Conservation (phyloP, 2,797 vertebrate genomes). For the Scarus forsteni region DNA sequence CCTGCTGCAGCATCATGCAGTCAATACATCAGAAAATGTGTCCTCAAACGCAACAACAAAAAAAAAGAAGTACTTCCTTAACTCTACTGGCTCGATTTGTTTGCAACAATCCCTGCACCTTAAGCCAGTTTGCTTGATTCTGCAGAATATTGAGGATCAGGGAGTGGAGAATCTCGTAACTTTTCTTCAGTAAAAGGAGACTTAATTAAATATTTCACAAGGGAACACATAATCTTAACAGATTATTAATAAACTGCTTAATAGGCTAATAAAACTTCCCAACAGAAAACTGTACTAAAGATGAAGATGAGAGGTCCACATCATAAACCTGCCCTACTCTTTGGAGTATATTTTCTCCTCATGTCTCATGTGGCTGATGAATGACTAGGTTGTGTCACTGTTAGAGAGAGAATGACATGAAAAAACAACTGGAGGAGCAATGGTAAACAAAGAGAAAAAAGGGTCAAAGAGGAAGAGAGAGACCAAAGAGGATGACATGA, state of each 20-base stretch:
- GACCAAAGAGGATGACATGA: slow-evolving; percentile 10
- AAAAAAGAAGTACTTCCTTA: too few species aligned
- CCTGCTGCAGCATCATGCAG: too few species aligned
- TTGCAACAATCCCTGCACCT: too few species aligned
- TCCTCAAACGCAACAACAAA: too few species aligned
- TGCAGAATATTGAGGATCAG: too few species aligned
- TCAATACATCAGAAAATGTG: too few species aligned
- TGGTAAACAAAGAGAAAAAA: slow-evolving; percentile 19
- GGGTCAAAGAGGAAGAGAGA: slow-evolving; percentile 1
- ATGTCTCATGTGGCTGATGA: slow-evolving; percentile 9
- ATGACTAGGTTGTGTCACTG: not conserved
- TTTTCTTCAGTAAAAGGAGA: too few species aligned
- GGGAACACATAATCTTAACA: not conserved
- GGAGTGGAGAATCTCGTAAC: too few species aligned
- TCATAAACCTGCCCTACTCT: not conserved
- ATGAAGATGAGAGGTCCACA: not conserved
- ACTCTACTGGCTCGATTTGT: too few species aligned
- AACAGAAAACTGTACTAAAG: not conserved
- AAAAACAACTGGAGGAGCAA: not conserved
- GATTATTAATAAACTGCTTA: not conserved
- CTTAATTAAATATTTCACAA: not conserved
- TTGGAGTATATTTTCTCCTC: not conserved
- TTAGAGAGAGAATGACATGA: not conserved
- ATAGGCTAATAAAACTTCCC: not conserved
- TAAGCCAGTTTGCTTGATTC: too few species aligned